phyloP scores from a whole-genome alignment of 2,113 vertebrate genomes.

The Camelus bactrianus region DNA sequence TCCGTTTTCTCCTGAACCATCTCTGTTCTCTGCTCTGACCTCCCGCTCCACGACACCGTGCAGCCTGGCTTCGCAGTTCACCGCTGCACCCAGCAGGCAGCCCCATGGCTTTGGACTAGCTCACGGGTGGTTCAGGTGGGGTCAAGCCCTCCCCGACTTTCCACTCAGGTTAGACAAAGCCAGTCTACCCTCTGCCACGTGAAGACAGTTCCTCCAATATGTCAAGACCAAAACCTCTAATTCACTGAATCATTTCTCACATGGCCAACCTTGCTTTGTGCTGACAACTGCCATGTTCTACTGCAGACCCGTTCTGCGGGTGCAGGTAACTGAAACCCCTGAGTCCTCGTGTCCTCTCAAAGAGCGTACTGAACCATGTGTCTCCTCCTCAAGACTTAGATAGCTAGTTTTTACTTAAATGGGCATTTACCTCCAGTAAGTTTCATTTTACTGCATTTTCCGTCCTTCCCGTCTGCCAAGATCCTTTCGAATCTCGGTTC shows the following conservation, averaged over 20 bases:
- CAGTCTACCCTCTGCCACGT: background rate
- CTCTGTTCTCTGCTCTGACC: background rate
- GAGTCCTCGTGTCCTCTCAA: background rate
- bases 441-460: constrained; percentile 2
- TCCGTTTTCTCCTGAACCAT: background rate
- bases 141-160: background rate
- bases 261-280: no score
- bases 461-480: background rate
- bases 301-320: background rate
- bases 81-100: background rate
- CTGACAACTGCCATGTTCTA: background rate
- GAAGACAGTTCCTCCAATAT: background rate
- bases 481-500: background rate
- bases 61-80: background rate
- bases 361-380: background rate
- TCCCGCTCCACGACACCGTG: background rate
- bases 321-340: background rate
- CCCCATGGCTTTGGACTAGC: background rate
- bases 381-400: background rate
- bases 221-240: background rate
- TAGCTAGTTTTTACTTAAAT: constrained; percentile 24
- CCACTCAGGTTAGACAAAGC: background rate
- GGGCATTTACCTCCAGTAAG: background rate
- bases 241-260: background rate
- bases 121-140: background rate